Percentiles rank a stretch among this genome's conserved stretches.
phyloP scores from a whole-genome alignment of 2,797 vertebrate genomes.

The Myotis findleyi region DNA sequence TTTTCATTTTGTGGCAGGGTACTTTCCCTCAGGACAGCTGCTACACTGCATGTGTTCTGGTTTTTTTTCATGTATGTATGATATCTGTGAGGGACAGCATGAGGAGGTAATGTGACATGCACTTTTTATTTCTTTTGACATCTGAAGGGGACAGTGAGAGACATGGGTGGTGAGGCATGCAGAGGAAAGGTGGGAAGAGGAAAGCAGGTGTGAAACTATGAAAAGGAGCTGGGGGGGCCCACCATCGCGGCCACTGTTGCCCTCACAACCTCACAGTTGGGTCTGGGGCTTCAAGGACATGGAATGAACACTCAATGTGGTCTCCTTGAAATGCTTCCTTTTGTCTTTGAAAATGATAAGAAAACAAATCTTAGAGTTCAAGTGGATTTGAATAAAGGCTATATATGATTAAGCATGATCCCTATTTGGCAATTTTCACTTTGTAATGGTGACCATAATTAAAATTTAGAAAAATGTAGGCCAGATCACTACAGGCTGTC shows the following conservation, averaged over 20 bases:
- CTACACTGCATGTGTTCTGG: slow-evolving; percentile 73
- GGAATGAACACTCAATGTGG: not conserved
- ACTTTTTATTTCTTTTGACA: not conserved
- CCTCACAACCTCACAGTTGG: accelerated
- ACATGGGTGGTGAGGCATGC: not conserved
- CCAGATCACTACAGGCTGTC: not conserved
- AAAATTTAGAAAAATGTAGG: not conserved
- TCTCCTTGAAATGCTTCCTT: slow-evolving; percentile 29
- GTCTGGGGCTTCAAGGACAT: not conserved
- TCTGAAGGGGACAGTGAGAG: not conserved
- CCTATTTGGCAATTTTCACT: not conserved
- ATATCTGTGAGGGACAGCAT: slow-evolving; percentile 61
- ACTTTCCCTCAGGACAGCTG: slow-evolving; percentile 68
- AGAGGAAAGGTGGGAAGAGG: not conserved
- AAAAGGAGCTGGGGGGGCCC: not conserved
- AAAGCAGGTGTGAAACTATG: not conserved
- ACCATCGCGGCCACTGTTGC: not conserved
- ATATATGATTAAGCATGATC: not conserved
- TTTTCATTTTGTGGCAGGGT: slow-evolving; percentile 80
- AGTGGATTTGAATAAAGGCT: not conserved
- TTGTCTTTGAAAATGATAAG: slow-evolving; percentile 46
- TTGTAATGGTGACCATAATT: not conserved
- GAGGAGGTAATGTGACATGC: not conserved
- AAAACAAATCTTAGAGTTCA: slow-evolving; percentile 32
- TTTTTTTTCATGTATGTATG: slow-evolving; percentile 66